A percentile compares a stretch with the other conserved stretches of the same genome.
These are phyloP conservation scores for Catocala fraxini DNA, from an alignment of 2,888 invertebrate species.

Conservation along the genomic window DNA sequence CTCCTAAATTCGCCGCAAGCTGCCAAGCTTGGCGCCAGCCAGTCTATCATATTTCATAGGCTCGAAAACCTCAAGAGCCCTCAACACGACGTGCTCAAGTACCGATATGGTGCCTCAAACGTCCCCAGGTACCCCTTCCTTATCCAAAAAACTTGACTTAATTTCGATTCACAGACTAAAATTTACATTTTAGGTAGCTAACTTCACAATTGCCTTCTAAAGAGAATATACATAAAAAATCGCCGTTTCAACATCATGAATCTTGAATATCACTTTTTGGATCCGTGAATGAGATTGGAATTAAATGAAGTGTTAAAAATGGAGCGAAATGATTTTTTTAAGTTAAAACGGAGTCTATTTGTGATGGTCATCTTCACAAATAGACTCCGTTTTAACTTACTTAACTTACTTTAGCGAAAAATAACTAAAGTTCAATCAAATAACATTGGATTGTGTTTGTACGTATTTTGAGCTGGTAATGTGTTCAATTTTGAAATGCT, in stretches of 20 bases:
- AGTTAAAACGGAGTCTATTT: conserved; percentile 23
- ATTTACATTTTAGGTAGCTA: conserved; percentile 36
- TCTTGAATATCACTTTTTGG: conserved; percentile 37
- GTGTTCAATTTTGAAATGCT: neutral
- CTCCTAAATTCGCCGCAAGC: conserved; percentile 17
- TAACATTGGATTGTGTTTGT: neutral
- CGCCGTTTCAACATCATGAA: conserved; percentile 31
- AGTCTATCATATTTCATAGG: conserved; percentile 31
- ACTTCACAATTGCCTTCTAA: conserved; percentile 23
- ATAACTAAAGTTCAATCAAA: conserved; percentile 10
- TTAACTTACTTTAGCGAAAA: conserved; percentile 14
- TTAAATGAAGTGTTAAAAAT: conserved; percentile 43
- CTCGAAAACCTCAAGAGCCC: conserved; percentile 40
- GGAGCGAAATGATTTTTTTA: conserved; percentile 26
- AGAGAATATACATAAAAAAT: conserved; percentile 16
- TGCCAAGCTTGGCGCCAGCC: conserved; percentile 25
- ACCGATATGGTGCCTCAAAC: conserved; percentile 49
- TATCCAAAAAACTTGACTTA: conserved; percentile 58
- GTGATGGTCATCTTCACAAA: no score
- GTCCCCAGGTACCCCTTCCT: conserved; percentile 44
- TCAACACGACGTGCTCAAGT: conserved; percentile 57
- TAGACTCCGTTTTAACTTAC: no score
- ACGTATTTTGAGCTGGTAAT: neutral
- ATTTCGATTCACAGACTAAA: conserved; percentile 50
- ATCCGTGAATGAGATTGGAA: conserved; percentile 38